Evolutionary conservation across 2,888 invertebrate species (phyloP).

Genomic region (Cataglyphis livida): DNA sequence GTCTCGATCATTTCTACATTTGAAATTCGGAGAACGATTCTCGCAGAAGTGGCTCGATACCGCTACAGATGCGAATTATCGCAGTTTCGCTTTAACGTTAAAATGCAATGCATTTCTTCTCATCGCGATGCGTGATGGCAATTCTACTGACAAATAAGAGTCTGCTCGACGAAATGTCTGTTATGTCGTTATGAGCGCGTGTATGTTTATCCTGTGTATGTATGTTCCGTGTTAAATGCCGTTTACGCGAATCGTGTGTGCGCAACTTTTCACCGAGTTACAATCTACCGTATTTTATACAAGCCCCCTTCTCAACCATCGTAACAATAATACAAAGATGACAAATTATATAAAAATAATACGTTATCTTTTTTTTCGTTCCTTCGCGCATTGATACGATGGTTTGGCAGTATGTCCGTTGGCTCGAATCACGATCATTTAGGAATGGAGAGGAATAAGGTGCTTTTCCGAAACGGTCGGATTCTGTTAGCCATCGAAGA

Average conservation of each 20-base stretch:
- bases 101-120: slow-evolving; percentile 65
- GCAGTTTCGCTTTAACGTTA: slow-evolving; percentile 74
- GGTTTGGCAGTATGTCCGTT: slow-evolving; percentile 64
- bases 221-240: slow-evolving; percentile 36
- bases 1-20: slow-evolving; percentile 6
- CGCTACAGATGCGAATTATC: slow-evolving; percentile 75
- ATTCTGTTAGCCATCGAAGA: slow-evolving; percentile 34
- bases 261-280: slow-evolving; percentile 28
- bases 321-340: slow-evolving; percentile 75
- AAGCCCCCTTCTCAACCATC: slow-evolving; percentile 71
- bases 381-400: slow-evolving; percentile 73
- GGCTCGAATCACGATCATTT: slow-evolving; percentile 61
- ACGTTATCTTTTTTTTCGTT: slow-evolving; percentile 76
- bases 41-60: slow-evolving; percentile 62
- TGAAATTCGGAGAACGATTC: slow-evolving; percentile 36
- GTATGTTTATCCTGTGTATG: slow-evolving; percentile 40
- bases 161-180: not conserved
- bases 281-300: slow-evolving; percentile 42
- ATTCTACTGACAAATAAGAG: slow-evolving; percentile 24
- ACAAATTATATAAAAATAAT: slow-evolving; percentile 84
- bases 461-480: slow-evolving; percentile 46
- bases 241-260: slow-evolving; percentile 53
- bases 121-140: slow-evolving; percentile 9
- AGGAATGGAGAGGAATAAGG: slow-evolving; percentile 42
- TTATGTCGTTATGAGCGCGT: not conserved